These are phyloP conservation scores for Myioborus melanocephalus DNA, from an alignment of 2,797 vertebrate genomes.

Conservation along the genomic window DNA sequence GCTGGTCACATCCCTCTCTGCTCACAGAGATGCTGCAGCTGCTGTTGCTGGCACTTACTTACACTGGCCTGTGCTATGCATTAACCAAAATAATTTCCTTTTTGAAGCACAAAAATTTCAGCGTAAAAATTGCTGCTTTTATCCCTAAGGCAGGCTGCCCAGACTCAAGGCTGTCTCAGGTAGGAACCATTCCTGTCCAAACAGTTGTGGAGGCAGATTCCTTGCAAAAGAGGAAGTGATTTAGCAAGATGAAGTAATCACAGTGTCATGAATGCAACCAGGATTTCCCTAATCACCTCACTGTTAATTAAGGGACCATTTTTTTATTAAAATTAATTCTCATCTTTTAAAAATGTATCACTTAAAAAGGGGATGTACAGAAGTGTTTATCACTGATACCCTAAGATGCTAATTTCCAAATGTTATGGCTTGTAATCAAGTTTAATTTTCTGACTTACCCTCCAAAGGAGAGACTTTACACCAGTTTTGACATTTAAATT, in stretches of 20 bases:
- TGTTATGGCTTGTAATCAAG: conserved; percentile 29
- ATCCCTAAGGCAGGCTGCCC: not conserved
- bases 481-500: conserved; percentile 61
- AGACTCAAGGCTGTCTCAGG: not conserved
- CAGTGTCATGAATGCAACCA: not conserved
- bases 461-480: conserved; percentile 38
- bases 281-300: conserved; percentile 15
- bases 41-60: not conserved
- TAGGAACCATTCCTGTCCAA: not conserved
- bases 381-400: conserved; percentile 34
- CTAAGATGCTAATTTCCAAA: conserved; percentile 12
- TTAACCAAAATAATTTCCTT: not conserved
- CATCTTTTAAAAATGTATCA: not conserved
- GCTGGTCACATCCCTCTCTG: not conserved
- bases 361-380: not conserved
- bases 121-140: not conserved
- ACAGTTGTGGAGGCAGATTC: not conserved
- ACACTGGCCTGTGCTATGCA: not conserved
- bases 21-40: not conserved
- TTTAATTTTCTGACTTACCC: conserved; percentile 49
- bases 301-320: conserved; percentile 6
- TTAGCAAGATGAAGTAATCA: not conserved
- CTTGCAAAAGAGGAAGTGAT: not conserved
- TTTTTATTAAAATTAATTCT: not conserved
- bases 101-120: not conserved